These are phyloP conservation scores for Mobula birostris DNA, from an alignment of 2,113 vertebrate genomes.

Conservation along the genomic window DNA sequence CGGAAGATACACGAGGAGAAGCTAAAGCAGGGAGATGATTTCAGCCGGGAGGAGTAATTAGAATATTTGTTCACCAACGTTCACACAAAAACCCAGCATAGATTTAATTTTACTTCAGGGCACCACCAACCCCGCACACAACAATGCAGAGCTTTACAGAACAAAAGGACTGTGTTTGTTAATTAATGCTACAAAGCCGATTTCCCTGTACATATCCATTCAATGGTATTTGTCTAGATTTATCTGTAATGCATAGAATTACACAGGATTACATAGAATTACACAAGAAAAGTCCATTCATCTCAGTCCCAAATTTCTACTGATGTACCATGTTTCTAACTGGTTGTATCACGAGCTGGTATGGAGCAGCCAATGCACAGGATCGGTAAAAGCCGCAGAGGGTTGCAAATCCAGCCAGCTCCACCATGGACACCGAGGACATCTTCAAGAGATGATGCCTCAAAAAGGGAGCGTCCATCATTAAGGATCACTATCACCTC, in stretches of 20 bases:
- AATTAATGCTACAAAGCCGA: neutral
- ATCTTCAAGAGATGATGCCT: too few relatives aligned
- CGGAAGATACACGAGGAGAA: neutral
- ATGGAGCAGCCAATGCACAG: too few relatives aligned
- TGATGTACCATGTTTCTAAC: too few relatives aligned
- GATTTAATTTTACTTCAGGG: conserved; percentile 14
- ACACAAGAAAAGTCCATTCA: neutral
- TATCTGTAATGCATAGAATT: neutral
- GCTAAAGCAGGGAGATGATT: neutral
- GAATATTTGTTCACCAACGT: neutral
- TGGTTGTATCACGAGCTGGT: too few relatives aligned
- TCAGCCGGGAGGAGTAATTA: neutral
- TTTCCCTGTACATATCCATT: neutral
- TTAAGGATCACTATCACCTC: too few relatives aligned
- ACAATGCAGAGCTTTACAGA: neutral
- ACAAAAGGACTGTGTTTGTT: neutral
- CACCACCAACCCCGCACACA: neutral
- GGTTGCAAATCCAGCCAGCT: too few relatives aligned
- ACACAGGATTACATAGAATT: neutral
- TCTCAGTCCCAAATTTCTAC: neutral
- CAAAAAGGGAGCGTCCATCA: too few relatives aligned
- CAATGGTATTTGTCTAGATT: neutral
- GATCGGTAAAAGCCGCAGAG: too few relatives aligned
- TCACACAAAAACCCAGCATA: neutral
- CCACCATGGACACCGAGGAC: too few relatives aligned